Conservation (phyloP, 2,797 vertebrate species). For the Peromyscus aztecus region DNA sequence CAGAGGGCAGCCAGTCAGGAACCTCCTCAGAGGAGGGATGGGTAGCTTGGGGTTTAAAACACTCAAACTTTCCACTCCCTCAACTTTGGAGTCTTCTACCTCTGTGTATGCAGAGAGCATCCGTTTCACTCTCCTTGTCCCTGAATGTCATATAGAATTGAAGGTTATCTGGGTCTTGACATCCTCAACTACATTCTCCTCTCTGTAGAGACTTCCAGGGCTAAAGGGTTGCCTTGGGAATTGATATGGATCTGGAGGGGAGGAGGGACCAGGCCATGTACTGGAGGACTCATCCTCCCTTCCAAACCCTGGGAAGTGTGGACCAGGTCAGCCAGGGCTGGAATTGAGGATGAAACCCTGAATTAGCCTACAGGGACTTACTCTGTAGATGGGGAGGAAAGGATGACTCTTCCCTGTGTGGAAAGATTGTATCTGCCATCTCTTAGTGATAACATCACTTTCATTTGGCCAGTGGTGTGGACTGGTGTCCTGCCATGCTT, state of each 20-base stretch:
- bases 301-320: not conserved
- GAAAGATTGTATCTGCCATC: not conserved
- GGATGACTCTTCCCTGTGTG: not conserved
- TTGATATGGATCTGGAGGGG: not conserved
- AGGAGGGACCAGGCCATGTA: not conserved
- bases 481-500: not conserved
- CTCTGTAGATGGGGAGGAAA: not conserved
- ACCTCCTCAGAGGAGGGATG: accelerated
- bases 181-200: not conserved
- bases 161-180: not conserved
- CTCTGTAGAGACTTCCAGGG: not conserved
- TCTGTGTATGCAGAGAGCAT: not conserved
- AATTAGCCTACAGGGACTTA: not conserved
- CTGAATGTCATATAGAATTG: not conserved
- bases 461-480: not conserved
- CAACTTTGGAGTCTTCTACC: not conserved
- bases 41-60: not conserved
- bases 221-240: not conserved
- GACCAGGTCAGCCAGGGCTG: not conserved
- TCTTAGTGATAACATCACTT: not conserved
- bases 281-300: not conserved
- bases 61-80: not conserved
- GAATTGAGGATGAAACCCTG: not conserved
- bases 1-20: not conserved
- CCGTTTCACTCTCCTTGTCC: not conserved